A percentile compares a stretch with the other conserved stretches of the same genome.
Evolutionary conservation across 2,113 vertebrate species (phyloP).

Genomic region (Indicator indicator): DNA sequence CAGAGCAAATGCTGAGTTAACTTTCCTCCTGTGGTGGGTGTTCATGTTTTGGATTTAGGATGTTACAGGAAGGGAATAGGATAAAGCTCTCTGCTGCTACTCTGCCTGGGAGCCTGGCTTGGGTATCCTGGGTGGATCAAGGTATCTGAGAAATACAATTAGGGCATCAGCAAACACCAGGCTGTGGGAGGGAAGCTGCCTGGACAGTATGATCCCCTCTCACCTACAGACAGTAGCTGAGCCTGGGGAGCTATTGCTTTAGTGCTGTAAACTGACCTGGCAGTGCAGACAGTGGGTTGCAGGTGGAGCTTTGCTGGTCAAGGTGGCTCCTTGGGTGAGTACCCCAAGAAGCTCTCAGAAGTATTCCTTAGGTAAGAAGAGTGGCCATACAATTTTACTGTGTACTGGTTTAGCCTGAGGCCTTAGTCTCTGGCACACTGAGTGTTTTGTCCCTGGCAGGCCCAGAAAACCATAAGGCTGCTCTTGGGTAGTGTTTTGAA

Average conservation of each 20-base stretch:
- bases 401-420: not conserved
- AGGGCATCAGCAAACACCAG: not conserved
- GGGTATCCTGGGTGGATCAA: not conserved
- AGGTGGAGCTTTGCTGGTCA: not conserved
- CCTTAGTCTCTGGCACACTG: not conserved
- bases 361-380: not conserved
- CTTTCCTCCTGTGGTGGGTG: not conserved
- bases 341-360: not conserved
- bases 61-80: not conserved
- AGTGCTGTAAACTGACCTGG: not conserved
- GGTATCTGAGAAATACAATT: not conserved
- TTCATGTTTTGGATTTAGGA: not conserved
- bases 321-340: not conserved
- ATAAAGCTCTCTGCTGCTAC: not conserved
- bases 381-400: not conserved
- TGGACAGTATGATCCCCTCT: not conserved
- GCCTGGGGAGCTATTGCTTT: not conserved
- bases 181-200: not conserved
- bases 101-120: not conserved
- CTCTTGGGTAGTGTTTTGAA: not conserved
- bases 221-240: not conserved
- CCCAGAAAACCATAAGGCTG: not conserved
- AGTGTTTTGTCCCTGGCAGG: not conserved
- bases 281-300: not conserved
- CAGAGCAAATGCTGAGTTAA: not conserved